phyloP scores from a whole-genome alignment of 2,113 vertebrate species.

The Lagopus leucura region DNA sequence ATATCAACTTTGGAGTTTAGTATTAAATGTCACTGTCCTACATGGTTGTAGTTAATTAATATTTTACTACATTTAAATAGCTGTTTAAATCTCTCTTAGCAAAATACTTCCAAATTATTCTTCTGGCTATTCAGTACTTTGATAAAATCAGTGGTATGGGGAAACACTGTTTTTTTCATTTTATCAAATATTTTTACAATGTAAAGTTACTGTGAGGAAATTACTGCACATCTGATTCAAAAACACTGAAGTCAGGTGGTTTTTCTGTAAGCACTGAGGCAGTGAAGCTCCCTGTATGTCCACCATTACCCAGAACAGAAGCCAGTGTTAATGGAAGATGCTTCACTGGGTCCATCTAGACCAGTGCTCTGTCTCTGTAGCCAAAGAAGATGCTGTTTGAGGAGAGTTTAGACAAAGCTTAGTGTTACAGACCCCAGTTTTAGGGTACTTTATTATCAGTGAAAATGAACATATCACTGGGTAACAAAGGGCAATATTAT shows the following conservation, averaged over 20 bases:
- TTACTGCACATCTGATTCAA: background rate
- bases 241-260: background rate
- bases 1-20: background rate
- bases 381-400: background rate
- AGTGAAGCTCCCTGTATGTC: rapidly evolving
- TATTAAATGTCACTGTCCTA: background rate
- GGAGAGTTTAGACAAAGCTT: background rate
- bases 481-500: background rate
- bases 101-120: background rate
- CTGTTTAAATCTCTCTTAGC: background rate
- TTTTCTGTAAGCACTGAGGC: background rate
- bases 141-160: background rate
- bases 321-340: background rate
- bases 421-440: background rate
- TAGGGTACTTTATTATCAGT: background rate
- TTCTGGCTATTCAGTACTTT: background rate
- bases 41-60: background rate
- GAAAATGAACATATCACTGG: background rate
- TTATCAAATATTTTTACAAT: background rate
- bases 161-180: background rate
- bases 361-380: background rate
- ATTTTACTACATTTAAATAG: background rate
- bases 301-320: background rate
- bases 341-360: background rate
- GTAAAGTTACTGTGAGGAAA: background rate